Evolutionary conservation across 2,797 vertebrate genomes (phyloP).

Genomic region (Clarias fuscus): DNA sequence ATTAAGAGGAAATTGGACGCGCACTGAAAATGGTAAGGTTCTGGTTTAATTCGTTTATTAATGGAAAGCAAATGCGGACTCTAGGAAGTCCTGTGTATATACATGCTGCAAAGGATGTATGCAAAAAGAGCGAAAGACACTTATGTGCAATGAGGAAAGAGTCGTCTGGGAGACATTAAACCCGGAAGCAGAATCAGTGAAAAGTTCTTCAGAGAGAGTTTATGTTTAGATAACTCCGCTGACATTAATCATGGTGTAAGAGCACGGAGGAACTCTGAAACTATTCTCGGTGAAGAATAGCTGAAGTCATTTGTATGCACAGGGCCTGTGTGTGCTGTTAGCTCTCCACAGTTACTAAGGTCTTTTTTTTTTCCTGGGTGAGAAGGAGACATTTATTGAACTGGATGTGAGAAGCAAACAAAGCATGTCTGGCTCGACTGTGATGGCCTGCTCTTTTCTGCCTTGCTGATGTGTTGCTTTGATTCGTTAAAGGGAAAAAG

Average conservation of each 20-base stretch:
- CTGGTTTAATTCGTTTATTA: constrained; percentile 29
- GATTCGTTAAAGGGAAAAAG: constrained; percentile 17
- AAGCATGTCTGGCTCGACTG: constrained; percentile 51
- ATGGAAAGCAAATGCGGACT: constrained; percentile 24
- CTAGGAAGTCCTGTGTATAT: constrained; percentile 35
- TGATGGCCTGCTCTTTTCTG: constrained; percentile 41
- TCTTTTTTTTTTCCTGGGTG: constrained; percentile 46
- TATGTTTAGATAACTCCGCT: constrained; percentile 32
- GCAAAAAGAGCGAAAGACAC: constrained; percentile 44
- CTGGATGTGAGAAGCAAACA: constrained; percentile 52
- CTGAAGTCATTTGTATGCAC: constrained; percentile 55
- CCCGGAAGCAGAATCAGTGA: constrained; percentile 37
- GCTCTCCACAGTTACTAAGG: constrained; percentile 48
- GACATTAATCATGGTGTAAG: constrained; percentile 41
- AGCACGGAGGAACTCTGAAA: constrained; percentile 34
- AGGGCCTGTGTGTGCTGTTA: constrained; percentile 27
- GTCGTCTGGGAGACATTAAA: constrained; percentile 47
- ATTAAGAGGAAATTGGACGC: constrained; percentile 42
- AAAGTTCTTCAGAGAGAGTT: constrained; percentile 34
- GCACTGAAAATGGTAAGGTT: constrained; percentile 32
- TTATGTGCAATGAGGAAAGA: constrained; percentile 27
- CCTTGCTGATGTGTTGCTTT: constrained; percentile 32
- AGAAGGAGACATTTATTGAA: constrained; percentile 56
- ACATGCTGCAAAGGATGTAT: constrained; percentile 27
- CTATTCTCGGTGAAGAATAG: constrained; percentile 32